Percentiles rank a stretch among this genome's conserved stretches.
These are phyloP conservation scores for Papilio protenor DNA, from an alignment of 2,888 invertebrate genomes.

Conservation along the genomic window DNA sequence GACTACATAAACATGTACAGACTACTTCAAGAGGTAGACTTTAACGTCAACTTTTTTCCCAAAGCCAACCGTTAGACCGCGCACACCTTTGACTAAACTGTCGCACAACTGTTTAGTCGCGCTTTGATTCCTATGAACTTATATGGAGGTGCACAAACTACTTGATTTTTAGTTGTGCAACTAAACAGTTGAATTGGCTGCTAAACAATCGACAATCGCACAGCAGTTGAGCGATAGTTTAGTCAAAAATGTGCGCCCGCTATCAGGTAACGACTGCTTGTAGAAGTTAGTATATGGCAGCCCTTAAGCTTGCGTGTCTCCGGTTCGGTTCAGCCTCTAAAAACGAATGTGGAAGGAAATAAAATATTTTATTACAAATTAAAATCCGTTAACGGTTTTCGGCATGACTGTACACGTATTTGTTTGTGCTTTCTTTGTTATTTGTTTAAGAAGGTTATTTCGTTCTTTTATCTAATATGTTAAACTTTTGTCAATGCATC, in stretches of 20 bases:
- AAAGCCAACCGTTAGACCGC: too few species aligned
- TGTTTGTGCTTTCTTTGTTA: slow-evolving; percentile 1
- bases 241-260: background rate
- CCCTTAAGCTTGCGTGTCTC: slow-evolving; percentile 30
- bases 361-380: slow-evolving; percentile 33
- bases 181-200: too few species aligned
- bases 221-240: too few species aligned
- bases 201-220: too few species aligned
- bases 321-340: background rate
- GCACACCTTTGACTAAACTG: too few species aligned
- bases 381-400: slow-evolving; percentile 7
- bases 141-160: too few species aligned
- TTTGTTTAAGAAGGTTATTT: background rate
- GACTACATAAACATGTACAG: too few species aligned
- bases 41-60: too few species aligned
- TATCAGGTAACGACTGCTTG: background rate
- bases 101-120: too few species aligned
- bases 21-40: too few species aligned
- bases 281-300: background rate
- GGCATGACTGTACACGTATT: background rate
- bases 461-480: background rate
- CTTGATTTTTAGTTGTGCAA: too few species aligned
- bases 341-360: slow-evolving; percentile 21
- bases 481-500: background rate
- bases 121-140: too few species aligned